A percentile compares a stretch with the other conserved stretches of the same genome.
phyloP scores from a whole-genome alignment of 1,140 invertebrate species.

The Brachionus asplanchnoidis region DNA sequence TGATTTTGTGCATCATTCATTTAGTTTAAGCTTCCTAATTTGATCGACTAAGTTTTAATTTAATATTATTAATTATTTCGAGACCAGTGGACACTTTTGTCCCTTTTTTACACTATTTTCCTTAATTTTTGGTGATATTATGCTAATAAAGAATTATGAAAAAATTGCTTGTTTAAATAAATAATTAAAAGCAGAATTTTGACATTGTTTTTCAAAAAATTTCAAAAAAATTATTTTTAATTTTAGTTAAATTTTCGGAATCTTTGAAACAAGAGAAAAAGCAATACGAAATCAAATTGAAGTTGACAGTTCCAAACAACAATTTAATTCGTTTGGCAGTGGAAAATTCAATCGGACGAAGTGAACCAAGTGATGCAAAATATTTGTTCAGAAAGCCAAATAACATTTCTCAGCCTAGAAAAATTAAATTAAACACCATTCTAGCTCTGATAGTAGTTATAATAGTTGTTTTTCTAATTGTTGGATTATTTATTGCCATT shows the following conservation, averaged over 20 bases:
- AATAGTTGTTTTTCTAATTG: neutral
- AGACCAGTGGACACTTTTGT: too few relatives aligned
- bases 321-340: neutral
- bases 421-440: neutral
- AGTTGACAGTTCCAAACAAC: neutral
- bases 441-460: neutral
- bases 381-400: neutral
- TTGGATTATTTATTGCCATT: neutral
- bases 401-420: neutral
- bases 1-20: neutral
- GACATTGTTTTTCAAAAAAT: too few relatives aligned
- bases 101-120: too few relatives aligned
- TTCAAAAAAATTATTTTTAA: neutral
- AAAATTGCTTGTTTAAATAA: too few relatives aligned
- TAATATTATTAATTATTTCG: too few relatives aligned
- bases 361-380: neutral
- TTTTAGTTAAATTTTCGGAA: conserved; percentile 16
- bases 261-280: neutral
- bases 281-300: conserved; percentile 6
- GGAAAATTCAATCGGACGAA: neutral
- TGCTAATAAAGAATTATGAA: too few relatives aligned
- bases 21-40: neutral
- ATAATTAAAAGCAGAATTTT: too few relatives aligned
- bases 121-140: too few relatives aligned
- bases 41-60: too few relatives aligned